Evolutionary conservation across 2,797 vertebrate species (phyloP).

Genomic region (Phataginus tricuspis): DNA sequence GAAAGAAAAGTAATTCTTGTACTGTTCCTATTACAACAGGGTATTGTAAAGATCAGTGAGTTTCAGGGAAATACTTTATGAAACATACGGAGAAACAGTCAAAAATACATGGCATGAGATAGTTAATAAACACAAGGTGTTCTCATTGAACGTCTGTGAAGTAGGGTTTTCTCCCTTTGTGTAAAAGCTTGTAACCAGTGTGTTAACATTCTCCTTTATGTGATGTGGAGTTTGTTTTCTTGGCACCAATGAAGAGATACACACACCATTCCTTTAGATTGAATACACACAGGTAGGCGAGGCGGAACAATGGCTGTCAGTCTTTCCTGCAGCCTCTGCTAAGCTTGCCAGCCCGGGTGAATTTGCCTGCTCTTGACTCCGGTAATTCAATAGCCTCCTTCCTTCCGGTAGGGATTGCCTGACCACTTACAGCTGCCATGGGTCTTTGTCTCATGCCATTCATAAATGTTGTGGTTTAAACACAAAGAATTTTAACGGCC

Average conservation of each 20-base stretch:
- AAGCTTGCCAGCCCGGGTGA: not conserved
- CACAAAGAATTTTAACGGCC: constrained; percentile 70
- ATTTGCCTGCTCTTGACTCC: constrained; percentile 19
- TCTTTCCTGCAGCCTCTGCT: not conserved
- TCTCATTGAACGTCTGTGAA: not conserved
- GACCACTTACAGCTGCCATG: not conserved
- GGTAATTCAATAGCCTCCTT: constrained; percentile 65
- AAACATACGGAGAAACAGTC: not conserved
- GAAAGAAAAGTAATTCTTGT: not conserved
- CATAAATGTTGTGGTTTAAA: constrained; percentile 59
- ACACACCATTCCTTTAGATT: not conserved
- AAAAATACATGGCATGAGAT: not conserved
- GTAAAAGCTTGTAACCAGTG: not conserved
- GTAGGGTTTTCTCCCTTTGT: not conserved
- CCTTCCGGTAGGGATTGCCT: constrained; percentile 67
- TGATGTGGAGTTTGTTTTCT: not conserved
- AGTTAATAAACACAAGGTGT: not conserved
- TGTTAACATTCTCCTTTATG: not conserved
- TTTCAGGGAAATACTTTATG: constrained; percentile 16
- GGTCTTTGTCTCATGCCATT: constrained; percentile 64
- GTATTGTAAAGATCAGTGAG: not conserved
- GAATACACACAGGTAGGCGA: not conserved
- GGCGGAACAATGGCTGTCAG: not conserved
- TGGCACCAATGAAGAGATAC: not conserved
- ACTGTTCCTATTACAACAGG: not conserved